Evolutionary conservation across 1,140 invertebrate genomes (phyloP), one percentile per base, ranked within the genome.

Genomic region (Drosophila azteca): DNA sequence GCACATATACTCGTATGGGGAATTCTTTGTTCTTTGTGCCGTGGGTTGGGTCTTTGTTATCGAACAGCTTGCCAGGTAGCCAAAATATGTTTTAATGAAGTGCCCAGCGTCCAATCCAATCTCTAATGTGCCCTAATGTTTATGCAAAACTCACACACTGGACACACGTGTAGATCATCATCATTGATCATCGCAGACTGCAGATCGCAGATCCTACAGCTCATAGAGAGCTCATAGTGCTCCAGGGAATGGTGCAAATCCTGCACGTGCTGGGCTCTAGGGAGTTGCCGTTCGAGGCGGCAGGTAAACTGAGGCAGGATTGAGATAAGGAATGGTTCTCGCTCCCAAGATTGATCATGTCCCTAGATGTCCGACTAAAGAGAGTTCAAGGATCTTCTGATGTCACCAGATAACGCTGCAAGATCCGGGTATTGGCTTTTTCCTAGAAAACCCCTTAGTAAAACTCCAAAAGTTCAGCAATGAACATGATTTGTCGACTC

Each of bases 41-140:
- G 8, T 29, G 13, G 6, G 11, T 9, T 58, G 51, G 65, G 29
- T 31, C 29, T 31, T 51, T 50, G 51, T 5, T 46, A 35, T 49
- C 39, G 15, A 61, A 43, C 51, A 58, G 58, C 24, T 50, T 41
- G 63, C 54, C 71, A 87, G 82, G 77, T 85, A 85, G 73, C 62
- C 58, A 44, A 68, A 71, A 75, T 63, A 78, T 66, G 49, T 60
- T 87, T 87, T 88, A 87, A 87, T 87, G 78, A 87, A 87, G 83
- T 87, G 69, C 66, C 51, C 50, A 31, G 20, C 48, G 22, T n/a
- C 29, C 62, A 71, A n/a, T 24, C 22, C 6, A 26, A 31, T 9
- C 52, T 22, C 79, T 83, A 79, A 83, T 83, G 71, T 66, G 80
- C 58, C 65, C 48, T 85, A 74, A 84, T 85, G 66, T 65, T 78